A percentile compares a stretch with the other conserved stretches of the same genome.
Evolutionary conservation across 2,113 vertebrate genomes (phyloP).

Genomic region (Nothoprocta pentlandii): DNA sequence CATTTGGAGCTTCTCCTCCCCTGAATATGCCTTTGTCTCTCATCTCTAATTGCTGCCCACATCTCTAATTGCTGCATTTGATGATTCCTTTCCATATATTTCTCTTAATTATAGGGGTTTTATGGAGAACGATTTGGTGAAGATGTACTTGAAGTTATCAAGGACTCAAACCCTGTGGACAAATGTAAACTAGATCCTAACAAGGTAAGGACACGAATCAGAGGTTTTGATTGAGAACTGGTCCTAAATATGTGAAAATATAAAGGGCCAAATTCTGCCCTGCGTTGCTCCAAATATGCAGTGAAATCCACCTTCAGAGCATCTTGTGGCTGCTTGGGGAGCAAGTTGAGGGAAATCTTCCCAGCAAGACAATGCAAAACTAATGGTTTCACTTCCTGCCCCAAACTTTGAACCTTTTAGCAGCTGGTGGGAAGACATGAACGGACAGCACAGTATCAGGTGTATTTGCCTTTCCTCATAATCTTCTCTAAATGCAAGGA

Average conservation of each 20-base stretch:
- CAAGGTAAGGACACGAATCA: conserved; percentile 81
- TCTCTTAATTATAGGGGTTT: conserved; percentile 87
- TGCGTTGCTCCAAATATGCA: neutral
- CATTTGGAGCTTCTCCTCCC: neutral
- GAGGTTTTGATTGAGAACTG: neutral
- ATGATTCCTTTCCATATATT: neutral
- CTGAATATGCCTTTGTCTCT: neutral
- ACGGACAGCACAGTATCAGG: neutral
- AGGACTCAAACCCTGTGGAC: conserved; percentile 98
- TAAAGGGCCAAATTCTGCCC: neutral
- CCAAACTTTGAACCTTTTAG: neutral
- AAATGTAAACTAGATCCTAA: conserved; percentile 97
- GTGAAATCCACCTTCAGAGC: rapidly evolving
- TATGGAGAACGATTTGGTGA: conserved; percentile 97
- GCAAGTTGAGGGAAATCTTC: neutral
- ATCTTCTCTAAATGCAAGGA: neutral
- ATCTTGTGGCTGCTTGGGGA: neutral
- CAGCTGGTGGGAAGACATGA: neutral
- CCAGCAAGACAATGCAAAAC: neutral
- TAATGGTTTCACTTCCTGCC: neutral
- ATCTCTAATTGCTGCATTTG: neutral
- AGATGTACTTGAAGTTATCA: conserved; percentile 96
- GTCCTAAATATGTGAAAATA: neutral
- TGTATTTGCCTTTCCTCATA: neutral
- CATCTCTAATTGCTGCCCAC: too few species aligned